Evolutionary conservation across 2,888 invertebrate species (phyloP).

Genomic region (Leptopterna dolabrata): DNA sequence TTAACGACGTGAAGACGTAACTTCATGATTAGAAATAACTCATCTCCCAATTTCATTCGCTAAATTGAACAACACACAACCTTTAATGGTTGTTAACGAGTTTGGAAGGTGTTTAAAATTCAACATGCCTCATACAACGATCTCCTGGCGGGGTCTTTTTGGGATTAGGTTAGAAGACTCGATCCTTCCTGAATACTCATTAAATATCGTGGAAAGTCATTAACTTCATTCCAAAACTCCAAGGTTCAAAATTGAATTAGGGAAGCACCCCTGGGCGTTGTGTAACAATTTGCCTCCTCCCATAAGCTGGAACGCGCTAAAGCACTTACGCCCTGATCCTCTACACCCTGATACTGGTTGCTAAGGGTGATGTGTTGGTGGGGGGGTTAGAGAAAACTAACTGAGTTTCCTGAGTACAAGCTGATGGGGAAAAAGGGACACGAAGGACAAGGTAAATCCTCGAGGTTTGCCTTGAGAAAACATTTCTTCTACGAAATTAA

Average conservation of each 20-base stretch:
- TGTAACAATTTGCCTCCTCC: constrained; percentile 27
- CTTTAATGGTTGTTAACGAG: too few relatives aligned
- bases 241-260: constrained; percentile 23
- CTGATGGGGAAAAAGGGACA: background rate
- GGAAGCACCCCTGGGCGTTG: constrained; percentile 14
- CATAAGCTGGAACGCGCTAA: background rate
- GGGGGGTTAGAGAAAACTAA: background rate
- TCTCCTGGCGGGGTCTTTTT: too few relatives aligned
- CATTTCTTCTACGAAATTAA: constrained; percentile 13
- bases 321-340: constrained; percentile 14
- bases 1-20: too few relatives aligned
- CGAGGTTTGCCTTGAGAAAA: constrained; percentile 19
- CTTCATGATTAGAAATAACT: too few relatives aligned
- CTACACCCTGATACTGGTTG: background rate
- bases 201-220: constrained; percentile 43
- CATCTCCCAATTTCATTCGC: too few relatives aligned
- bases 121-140: too few relatives aligned
- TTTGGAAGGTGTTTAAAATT: too few relatives aligned
- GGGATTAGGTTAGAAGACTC: too few relatives aligned
- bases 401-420: background rate
- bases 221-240: constrained; percentile 17
- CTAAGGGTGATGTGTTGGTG: background rate
- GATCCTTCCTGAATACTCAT: constrained; percentile 13
- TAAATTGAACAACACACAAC: too few relatives aligned
- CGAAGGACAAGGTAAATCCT: constrained; percentile 11